These are phyloP conservation scores for Nycticryphes semicollaris DNA, from an alignment of 2,113 vertebrate species.

Conservation along the genomic window DNA sequence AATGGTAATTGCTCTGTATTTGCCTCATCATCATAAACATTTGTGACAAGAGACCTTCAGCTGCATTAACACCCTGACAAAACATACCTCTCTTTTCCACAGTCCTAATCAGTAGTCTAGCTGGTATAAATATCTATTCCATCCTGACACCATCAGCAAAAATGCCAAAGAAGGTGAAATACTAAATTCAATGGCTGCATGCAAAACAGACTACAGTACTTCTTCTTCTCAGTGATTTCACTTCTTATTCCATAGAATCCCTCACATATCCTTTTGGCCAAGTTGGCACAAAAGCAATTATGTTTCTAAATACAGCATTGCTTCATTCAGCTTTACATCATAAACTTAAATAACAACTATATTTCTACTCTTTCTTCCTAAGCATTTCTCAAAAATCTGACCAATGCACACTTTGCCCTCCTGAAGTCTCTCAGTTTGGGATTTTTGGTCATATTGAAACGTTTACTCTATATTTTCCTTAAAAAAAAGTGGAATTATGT, in stretches of 20 bases:
- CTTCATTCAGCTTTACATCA: not conserved
- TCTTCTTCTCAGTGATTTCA: not conserved
- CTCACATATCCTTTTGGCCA: not conserved
- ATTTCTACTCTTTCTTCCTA: not conserved
- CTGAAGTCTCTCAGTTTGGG: not conserved
- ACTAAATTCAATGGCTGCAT: not conserved
- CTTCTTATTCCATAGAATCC: not conserved
- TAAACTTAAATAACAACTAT: not conserved
- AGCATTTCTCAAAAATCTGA: not conserved
- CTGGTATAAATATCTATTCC: not conserved
- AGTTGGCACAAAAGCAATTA: not conserved
- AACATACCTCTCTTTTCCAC: not conserved
- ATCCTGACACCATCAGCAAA: not conserved
- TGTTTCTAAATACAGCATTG: not conserved
- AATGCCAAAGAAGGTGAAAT: not conserved
- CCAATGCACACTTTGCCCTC: not conserved
- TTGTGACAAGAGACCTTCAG: slow-evolving; percentile 29
- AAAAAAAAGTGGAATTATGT: not conserved
- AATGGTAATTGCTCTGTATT: slow-evolving; percentile 26
- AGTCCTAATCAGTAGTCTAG: not conserved
- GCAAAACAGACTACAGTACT: not conserved
- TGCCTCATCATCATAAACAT: slow-evolving; percentile 34
- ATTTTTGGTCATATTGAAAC: not conserved
- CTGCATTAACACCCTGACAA: not conserved
- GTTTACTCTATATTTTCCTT: not conserved